Conservation (phyloP, 2,113 vertebrate genomes). For the Rhinolophus ferrumequinum region DNA sequence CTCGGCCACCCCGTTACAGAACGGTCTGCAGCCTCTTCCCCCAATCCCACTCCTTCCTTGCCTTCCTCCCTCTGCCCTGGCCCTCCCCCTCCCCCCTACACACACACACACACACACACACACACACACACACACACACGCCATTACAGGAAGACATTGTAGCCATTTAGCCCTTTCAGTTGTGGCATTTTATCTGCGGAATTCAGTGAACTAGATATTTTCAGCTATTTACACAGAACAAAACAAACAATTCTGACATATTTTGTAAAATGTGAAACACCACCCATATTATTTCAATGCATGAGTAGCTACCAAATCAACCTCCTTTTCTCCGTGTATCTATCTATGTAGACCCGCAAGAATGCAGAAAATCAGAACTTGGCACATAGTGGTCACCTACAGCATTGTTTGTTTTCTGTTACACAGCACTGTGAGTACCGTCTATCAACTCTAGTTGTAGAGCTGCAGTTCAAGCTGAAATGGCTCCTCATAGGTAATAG, state of each 20-base stretch:
- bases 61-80: not conserved
- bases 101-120: not conserved
- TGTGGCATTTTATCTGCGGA: not conserved
- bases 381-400: too few species aligned
- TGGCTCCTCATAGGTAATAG: not conserved
- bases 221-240: not conserved
- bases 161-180: not conserved
- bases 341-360: not conserved
- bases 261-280: not conserved
- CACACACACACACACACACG: too few species aligned
- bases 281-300: not conserved
- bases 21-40: too few species aligned
- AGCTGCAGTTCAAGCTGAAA: not conserved
- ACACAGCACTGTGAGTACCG: not conserved
- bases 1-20: not conserved
- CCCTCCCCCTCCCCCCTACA: fast-evolving
- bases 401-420: not conserved
- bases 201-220: slow-evolving; percentile 11
- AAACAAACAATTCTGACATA: not conserved
- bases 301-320: not conserved
- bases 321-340: not conserved
- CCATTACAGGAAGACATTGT: not conserved
- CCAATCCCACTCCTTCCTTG: not conserved
- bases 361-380: not conserved
- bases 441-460: not conserved